Evolutionary conservation across 2,888 invertebrate species (phyloP).

Genomic region (Meghimatium bilineatum): DNA sequence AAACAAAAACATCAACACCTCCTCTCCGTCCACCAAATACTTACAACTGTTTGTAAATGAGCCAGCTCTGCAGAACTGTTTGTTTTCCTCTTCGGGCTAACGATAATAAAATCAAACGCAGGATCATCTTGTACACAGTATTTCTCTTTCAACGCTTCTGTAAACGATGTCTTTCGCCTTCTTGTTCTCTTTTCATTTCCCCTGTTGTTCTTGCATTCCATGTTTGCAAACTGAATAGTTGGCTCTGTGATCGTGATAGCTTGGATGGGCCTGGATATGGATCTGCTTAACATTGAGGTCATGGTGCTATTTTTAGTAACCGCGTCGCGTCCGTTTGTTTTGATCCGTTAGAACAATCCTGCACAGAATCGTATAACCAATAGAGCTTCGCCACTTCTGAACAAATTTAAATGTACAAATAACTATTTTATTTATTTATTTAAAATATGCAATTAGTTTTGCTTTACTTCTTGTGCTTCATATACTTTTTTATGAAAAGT

Average conservation of each 20-base stretch:
- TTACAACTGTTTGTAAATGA: slow-evolving; percentile 68
- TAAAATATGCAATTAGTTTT: not conserved
- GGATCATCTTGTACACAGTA: slow-evolving; percentile 59
- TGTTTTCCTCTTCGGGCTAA: slow-evolving; percentile 61
- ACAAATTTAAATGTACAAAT: not conserved
- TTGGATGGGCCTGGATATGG: slow-evolving; percentile 24
- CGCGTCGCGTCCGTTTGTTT: slow-evolving; percentile 45
- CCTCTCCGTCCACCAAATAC: slow-evolving; percentile 25
- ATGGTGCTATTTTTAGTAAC: slow-evolving; percentile 46
- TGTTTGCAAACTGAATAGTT: not conserved
- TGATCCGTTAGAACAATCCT: slow-evolving; percentile 10
- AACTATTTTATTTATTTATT: not conserved
- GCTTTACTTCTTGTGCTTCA: no score
- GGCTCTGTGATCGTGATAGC: slow-evolving; percentile 29
- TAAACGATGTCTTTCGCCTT: slow-evolving; percentile 58
- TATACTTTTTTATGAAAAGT: no score
- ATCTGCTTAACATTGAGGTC: slow-evolving; percentile 48
- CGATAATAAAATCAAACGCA: slow-evolving; percentile 57
- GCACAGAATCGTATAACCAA: not conserved
- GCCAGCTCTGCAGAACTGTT: slow-evolving; percentile 63
- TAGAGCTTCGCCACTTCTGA: not conserved
- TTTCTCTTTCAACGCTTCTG: slow-evolving; percentile 66
- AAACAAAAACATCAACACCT: not conserved
- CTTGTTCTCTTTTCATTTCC: slow-evolving; percentile 30
- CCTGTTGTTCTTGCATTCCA: slow-evolving; percentile 19